Base-by-base conservation (phyloP, 2,888 invertebrate species). In the Didymodactylos carnosus region DNA sequence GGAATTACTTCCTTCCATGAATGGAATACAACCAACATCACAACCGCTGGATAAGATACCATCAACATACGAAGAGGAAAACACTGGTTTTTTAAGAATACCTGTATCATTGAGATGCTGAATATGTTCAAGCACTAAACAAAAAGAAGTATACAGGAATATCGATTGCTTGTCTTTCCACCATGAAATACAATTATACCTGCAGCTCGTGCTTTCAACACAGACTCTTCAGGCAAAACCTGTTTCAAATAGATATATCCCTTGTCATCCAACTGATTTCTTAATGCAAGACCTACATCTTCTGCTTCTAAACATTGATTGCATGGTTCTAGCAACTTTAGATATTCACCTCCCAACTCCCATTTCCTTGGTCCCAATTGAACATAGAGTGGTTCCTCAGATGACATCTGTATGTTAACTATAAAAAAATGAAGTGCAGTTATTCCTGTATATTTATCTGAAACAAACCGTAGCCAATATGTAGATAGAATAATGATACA, bases 1-100 rank as follows among this genome's bases (percentile, higher is more conserved):
- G 70, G 77, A 75, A 70, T 79, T 79, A 53, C 41, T 40, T 74
- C 79, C 80, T 79, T 80, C 80, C 80, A 80, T 79, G 72, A 77
- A 77, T 11, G 79, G 80, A 7, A 80, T 75, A 75, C 80, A 80
- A 8, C 80, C 80, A 35, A 76, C 72, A 40, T 80, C 80, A 78
- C 80, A 80, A n/a, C 79, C 76, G 13, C 76, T 72, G 75, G 78
- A 78, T 51, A 80, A 76, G 16, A 79, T 77, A 13, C 80, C 80
- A 23, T 77, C 76, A 49, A 78, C 76, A 76, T 77, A 77, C 13
- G 78, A 77, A 29, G 74, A 73, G 11, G 76, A 73, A 13, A 75
- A 74, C 73, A 78, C 77, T n/a, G 79, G 76, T 71, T 79, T 79
- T 25, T 77, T 78, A 27, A n/a, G 1, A 10, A 49, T 8, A 8